A percentile compares a stretch with the other conserved stretches of the same genome.
Conservation (phyloP, 2,888 invertebrate species). For the Papilio elwesi region DNA sequence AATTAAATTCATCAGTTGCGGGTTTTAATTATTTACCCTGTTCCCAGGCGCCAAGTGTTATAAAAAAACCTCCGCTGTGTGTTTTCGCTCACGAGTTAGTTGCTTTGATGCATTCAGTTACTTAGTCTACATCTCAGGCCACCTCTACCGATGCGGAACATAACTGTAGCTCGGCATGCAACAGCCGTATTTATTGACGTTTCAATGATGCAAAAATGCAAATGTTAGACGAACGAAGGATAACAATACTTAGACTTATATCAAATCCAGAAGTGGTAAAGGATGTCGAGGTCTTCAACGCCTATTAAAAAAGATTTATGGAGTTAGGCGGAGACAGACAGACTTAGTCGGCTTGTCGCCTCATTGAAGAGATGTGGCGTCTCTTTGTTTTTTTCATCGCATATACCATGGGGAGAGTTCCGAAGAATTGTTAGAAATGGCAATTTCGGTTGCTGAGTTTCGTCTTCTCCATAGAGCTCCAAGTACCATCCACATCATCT, state of each 20-base stretch:
- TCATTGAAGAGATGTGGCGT: no score
- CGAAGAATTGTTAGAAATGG: no score
- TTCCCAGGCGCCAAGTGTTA: slow-evolving; percentile 62
- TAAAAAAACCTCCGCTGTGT: slow-evolving; percentile 57
- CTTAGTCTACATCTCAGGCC: slow-evolving; percentile 60
- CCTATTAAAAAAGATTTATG: no score
- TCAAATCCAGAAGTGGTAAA: not conserved
- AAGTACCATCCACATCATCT: no score
- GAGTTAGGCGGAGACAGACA: no score
- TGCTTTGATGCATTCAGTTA: slow-evolving; percentile 43
- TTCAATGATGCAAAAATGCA: slow-evolving; percentile 28
- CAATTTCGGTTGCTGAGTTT: no score
- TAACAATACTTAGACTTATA: slow-evolving; percentile 3
- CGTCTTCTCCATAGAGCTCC: no score
- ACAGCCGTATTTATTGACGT: slow-evolving; percentile 46
- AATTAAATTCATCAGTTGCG: slow-evolving; percentile 48
- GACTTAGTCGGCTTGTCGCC: no score
- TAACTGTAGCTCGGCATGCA: slow-evolving; percentile 63
- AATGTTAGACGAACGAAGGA: slow-evolving; percentile 25
- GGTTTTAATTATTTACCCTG: slow-evolving; percentile 57
- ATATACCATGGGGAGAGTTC: no score
- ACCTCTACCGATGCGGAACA: slow-evolving; percentile 54
- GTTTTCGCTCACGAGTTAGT: slow-evolving; percentile 56
- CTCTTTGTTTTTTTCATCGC: no score
- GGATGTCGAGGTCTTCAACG: not conserved